Conservation (phyloP, 1,140 invertebrate species). For the Trachymyrmex cornetzi region DNA sequence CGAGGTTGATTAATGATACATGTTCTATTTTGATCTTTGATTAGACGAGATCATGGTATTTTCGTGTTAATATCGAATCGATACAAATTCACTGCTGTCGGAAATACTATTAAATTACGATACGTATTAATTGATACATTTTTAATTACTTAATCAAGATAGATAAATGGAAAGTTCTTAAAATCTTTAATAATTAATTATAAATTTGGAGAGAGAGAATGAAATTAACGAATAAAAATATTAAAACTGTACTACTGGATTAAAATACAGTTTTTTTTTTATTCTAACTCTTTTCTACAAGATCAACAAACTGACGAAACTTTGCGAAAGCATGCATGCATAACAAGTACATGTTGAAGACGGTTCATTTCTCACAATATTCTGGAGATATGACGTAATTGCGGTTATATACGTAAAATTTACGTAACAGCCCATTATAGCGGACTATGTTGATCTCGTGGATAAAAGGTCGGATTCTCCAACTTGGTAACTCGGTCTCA, state of each 20-base stretch:
- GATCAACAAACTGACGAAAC: not conserved
- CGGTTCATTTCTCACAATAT: constrained; percentile 19
- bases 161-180: not conserved
- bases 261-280: not conserved
- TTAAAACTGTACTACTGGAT: not conserved
- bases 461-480: constrained; percentile 17
- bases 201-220: not conserved
- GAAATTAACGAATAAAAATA: not conserved
- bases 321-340: not conserved
- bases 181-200: not conserved
- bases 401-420: constrained; percentile 34
- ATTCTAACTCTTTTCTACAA: not conserved
- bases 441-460: constrained; percentile 22
- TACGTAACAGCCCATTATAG: not conserved
- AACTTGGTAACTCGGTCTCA: constrained; percentile 29
- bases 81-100: too few species aligned
- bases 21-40: too few species aligned
- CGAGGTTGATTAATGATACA: too few species aligned
- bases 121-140: not conserved
- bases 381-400: constrained; percentile 28
- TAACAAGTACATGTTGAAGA: not conserved
- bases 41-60: too few species aligned
- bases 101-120: not conserved
- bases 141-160: not conserved
- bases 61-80: too few species aligned